Conservation (phyloP, 2,113 vertebrate genomes). For the Cathartes aura region DNA sequence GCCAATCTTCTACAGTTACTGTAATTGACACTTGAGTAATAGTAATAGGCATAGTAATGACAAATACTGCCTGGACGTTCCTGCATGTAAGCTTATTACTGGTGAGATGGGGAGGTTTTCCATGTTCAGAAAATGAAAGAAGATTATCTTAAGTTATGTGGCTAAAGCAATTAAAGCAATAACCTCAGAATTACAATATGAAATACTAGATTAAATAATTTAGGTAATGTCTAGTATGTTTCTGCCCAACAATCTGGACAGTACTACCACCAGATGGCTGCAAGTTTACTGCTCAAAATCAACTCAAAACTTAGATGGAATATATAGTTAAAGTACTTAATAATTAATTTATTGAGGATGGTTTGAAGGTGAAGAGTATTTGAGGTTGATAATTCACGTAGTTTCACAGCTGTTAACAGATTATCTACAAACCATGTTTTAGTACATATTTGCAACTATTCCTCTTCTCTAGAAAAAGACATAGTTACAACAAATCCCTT, state of each 20-base stretch:
- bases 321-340: background rate
- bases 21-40: background rate
- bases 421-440: background rate
- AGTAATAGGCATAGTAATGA: background rate
- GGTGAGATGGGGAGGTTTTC: background rate
- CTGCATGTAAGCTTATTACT: background rate
- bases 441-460: background rate
- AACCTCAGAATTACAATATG: background rate
- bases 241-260: background rate
- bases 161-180: background rate
- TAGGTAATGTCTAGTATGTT: background rate
- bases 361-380: background rate
- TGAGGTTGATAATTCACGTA: background rate
- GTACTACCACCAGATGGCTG: background rate
- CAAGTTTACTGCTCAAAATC: background rate
- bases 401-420: background rate
- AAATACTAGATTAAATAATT: background rate
- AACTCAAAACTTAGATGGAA: background rate
- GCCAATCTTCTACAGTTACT: background rate
- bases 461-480: background rate
- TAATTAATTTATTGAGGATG: background rate
- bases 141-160: background rate
- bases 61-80: background rate
- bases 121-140: background rate
- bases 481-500: background rate